These are phyloP conservation scores for Pangasius djambal DNA, from an alignment of 2,797 vertebrate genomes.

Conservation along the genomic window DNA sequence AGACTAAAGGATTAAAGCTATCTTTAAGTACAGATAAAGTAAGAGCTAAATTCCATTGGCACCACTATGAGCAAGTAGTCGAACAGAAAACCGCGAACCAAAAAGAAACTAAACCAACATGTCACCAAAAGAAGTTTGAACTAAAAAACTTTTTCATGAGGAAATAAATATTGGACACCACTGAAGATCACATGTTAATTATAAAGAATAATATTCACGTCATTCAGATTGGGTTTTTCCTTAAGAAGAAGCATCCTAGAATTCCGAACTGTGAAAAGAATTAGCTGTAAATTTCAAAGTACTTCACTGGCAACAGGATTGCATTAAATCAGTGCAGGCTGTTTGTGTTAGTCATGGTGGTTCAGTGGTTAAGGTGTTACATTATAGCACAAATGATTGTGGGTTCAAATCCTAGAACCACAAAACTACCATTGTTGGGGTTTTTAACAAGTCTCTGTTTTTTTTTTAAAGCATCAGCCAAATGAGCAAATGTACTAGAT, in stretches of 20 bases:
- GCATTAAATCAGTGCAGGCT: background rate
- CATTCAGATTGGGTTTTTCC: background rate
- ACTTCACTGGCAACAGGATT: background rate
- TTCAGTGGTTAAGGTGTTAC: background rate
- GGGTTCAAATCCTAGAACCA: background rate
- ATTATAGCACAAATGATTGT: background rate
- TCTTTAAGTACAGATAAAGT: background rate
- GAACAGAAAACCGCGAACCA: background rate
- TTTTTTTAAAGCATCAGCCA: background rate
- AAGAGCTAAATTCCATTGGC: background rate
- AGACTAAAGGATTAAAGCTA: constrained; percentile 12
- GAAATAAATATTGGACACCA: background rate
- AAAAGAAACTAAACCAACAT: background rate
- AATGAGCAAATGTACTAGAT: background rate
- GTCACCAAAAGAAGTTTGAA: background rate
- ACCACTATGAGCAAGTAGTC: background rate
- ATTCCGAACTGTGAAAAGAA: background rate
- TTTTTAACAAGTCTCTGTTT: background rate
- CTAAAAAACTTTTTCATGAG: background rate
- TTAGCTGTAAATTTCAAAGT: background rate
- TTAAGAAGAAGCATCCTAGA: background rate
- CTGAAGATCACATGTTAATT: background rate
- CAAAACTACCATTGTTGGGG: background rate
- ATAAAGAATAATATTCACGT: background rate
- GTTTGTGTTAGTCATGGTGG: background rate